Percentiles rank a stretch among this genome's conserved stretches.
Conservation (phyloP, 2,888 invertebrate species). For the Silvanus unidentatus region DNA sequence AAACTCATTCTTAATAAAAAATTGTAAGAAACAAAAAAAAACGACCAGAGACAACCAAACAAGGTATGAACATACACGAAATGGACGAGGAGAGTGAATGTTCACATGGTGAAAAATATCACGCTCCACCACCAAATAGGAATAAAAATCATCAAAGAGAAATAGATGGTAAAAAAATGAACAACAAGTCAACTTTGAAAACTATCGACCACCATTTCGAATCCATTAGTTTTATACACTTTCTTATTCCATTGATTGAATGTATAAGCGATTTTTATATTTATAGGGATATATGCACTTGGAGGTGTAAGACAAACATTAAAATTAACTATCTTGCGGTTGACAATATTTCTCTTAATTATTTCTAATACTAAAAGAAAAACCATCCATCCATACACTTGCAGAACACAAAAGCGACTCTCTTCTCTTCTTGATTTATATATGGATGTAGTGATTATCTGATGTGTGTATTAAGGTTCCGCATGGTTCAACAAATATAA, state of each 20-base stretch:
- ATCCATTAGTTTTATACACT: slow-evolving; percentile 6
- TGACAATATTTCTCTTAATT: too few relatives aligned
- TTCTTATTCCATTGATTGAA: slow-evolving; percentile 13
- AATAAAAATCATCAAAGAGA: too few relatives aligned
- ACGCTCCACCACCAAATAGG: background rate
- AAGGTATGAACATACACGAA: too few relatives aligned
- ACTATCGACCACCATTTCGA: slow-evolving; percentile 5
- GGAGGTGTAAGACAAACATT: background rate
- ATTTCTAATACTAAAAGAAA: too few relatives aligned
- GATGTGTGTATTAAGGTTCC: slow-evolving; percentile 18
- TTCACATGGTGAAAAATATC: slow-evolving; percentile 1
- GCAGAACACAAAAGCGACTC: slow-evolving; percentile 16
- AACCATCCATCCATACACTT: slow-evolving; percentile 24
- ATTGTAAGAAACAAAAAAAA: too few relatives aligned
- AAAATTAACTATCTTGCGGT: too few relatives aligned
- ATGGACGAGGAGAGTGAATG: too few relatives aligned
- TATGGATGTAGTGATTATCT: slow-evolving; percentile 22
- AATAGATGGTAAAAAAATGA: too few relatives aligned
- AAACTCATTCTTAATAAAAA: slow-evolving; percentile 1
- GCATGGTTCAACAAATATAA: slow-evolving; percentile 26
- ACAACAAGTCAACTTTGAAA: slow-evolving; percentile 2
- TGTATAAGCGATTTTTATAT: slow-evolving; percentile 9
- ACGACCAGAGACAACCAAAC: too few relatives aligned
- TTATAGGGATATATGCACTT: background rate
- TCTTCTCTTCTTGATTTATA: slow-evolving; percentile 25